These are phyloP conservation scores for Drosophila anceps DNA, from an alignment of 2,888 invertebrate species.

Conservation along the genomic window DNA sequence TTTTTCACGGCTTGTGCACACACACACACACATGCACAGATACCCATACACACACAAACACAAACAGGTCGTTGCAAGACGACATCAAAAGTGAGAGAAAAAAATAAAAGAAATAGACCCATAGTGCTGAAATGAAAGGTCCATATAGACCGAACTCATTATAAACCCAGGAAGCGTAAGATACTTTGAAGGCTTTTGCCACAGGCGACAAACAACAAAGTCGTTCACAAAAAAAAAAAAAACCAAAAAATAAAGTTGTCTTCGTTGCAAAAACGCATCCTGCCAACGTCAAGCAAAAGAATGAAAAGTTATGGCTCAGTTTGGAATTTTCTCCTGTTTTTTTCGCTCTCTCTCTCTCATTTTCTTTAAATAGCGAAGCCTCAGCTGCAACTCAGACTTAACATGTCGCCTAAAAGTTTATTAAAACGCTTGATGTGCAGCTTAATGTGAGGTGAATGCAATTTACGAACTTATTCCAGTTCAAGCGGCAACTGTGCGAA, in stretches of 20 bases:
- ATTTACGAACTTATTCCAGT: slow-evolving; percentile 40
- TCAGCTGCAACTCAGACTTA: slow-evolving; percentile 38
- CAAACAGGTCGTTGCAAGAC: slow-evolving; percentile 25
- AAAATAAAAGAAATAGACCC: slow-evolving; percentile 39
- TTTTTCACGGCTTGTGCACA: slow-evolving; percentile 66
- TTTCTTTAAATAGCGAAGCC: slow-evolving; percentile 33
- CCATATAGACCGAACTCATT: slow-evolving; percentile 71
- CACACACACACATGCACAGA: slow-evolving; percentile 24
- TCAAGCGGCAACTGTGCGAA: not conserved
- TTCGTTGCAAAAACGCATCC: slow-evolving; percentile 71
- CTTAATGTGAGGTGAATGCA: slow-evolving; percentile 50
- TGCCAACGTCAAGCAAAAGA: slow-evolving; percentile 55
- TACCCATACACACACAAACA: slow-evolving; percentile 26
- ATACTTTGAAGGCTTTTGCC: slow-evolving; percentile 74
- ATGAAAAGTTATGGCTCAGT: slow-evolving; percentile 67
- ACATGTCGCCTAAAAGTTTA: slow-evolving; percentile 46
- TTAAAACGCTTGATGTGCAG: slow-evolving; percentile 51
- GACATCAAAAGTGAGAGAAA: slow-evolving; percentile 70
- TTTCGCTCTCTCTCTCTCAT: slow-evolving; percentile 1
- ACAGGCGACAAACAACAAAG: slow-evolving; percentile 65
- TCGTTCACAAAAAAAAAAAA: slow-evolving; percentile 11
- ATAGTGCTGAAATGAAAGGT: slow-evolving; percentile 52
- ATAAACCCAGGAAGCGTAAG: slow-evolving; percentile 69
- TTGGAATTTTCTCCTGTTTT: slow-evolving; percentile 14
- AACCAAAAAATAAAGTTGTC: slow-evolving; percentile 54